Evolutionary conservation across 2,113 vertebrate species (phyloP).

Genomic region (Otus sunia): DNA sequence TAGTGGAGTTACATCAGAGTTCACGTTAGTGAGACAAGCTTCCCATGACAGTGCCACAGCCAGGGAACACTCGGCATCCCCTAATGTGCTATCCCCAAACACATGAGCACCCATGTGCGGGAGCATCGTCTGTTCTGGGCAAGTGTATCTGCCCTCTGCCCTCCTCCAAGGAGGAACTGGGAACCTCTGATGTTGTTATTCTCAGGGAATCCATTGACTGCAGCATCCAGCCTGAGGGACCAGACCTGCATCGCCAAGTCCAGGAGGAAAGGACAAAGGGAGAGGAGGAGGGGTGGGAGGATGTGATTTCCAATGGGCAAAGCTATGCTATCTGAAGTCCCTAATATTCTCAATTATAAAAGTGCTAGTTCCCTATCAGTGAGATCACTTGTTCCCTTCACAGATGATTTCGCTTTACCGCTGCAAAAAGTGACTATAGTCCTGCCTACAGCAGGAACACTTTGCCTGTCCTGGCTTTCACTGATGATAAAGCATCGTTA

Average conservation of each 20-base stretch:
- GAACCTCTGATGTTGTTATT: not conserved
- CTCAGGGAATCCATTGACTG: not conserved
- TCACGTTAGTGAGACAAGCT: not conserved
- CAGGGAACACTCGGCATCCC: not conserved
- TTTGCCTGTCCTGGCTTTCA: not conserved
- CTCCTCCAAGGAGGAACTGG: not conserved
- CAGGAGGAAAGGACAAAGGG: not conserved
- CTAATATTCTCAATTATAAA: not conserved
- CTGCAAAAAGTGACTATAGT: not conserved
- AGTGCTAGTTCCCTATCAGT: not conserved
- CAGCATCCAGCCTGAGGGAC: not conserved
- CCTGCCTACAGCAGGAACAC: not conserved
- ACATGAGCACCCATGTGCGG: fast-evolving
- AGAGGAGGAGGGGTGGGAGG: not conserved
- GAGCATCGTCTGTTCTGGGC: not conserved
- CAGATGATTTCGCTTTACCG: not conserved
- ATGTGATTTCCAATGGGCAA: not conserved
- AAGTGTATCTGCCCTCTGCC: not conserved
- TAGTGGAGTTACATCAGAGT: not conserved
- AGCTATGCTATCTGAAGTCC: not conserved
- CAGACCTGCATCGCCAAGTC: not conserved
- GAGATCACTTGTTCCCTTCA: not conserved
- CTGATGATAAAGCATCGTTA: not conserved
- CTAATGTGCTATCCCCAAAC: not conserved
- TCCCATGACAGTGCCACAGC: not conserved